Base-by-base conservation (phyloP, 2,888 invertebrate genomes). In the Drosophila emarginata region DNA sequence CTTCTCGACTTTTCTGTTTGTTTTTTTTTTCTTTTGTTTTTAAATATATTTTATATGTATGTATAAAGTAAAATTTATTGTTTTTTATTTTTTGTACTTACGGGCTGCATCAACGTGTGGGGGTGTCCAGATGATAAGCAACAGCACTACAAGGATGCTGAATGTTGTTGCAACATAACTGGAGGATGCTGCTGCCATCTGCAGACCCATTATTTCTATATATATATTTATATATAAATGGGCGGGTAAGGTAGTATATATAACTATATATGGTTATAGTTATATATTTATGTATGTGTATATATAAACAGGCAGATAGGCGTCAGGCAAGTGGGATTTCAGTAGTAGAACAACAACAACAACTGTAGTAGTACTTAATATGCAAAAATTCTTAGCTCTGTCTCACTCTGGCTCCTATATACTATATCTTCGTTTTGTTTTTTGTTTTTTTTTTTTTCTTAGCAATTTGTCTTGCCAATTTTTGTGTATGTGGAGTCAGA, bases 171-270 rank as follows among this genome's bases (percentile, higher is more conserved):
- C 91, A 90, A 91, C 88, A 87, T 89, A 74, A 89, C 85, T 90
- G 90, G 89, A 89, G 89, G 87, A 90, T 91, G 91, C 91, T 89
- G 87, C 90, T 91, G 91, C 91, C 91, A 91, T 89, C 89, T 91
- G 91, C 91, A 91, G 89, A 91, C 91, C 91, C 91, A 91, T 91
- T 87, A 90, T 91, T 88, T 90, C 72, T 74, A 73, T 72, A 64
- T 65, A 37, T 51, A 11, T 40, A 15, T 14, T 54, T 32, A 28
- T 61, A 21, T 64, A 63, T 40, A 50, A 53, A 37, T 53, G 23
- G 32, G 26, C 32, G 45, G 15, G 45, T 18, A 45, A 45, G 18
- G 18, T 21, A 21, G 45, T 45, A 39, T 74, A 72, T 71, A 64
- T 71, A 64, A 36, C 7, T 37, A 15, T 18, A 45, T 32, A 21